Evolutionary conservation across 2,113 vertebrate genomes (phyloP).

Genomic region (Camelus bactrianus): DNA sequence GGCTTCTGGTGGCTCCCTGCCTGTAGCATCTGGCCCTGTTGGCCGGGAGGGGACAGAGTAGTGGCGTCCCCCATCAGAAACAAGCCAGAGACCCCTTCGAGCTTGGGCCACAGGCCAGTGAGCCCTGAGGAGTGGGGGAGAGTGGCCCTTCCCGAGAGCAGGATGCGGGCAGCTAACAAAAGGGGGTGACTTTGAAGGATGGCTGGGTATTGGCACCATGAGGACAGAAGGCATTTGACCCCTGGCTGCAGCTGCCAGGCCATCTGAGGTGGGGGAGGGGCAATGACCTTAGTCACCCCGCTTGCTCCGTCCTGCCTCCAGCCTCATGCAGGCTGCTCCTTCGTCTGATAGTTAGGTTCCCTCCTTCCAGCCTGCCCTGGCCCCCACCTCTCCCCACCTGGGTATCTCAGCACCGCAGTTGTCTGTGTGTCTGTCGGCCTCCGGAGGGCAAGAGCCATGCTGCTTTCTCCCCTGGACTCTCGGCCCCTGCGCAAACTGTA

Average conservation of each 20-base stretch:
- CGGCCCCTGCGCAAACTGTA: not conserved
- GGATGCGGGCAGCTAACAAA: not conserved
- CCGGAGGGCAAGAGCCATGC: not conserved
- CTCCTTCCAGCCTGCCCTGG: not conserved
- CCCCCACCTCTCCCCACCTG: not conserved
- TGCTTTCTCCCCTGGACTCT: not conserved
- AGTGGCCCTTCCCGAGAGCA: not conserved
- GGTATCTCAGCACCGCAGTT: not conserved
- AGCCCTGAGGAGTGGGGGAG: not conserved
- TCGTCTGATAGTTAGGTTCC: not conserved
- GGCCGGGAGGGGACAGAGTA: not conserved
- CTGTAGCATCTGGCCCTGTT: not conserved
- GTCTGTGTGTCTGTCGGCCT: not conserved
- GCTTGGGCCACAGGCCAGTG: not conserved
- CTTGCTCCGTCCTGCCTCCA: not conserved
- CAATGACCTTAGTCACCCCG: no score
- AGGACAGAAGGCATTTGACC: not conserved
- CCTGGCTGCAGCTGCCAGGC: not conserved
- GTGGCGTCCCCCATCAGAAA: not conserved
- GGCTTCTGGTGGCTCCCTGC: not conserved
- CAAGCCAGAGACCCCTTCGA: not conserved
- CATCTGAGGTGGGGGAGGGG: not conserved
- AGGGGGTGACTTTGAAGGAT: not conserved
- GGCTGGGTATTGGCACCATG: not conserved
- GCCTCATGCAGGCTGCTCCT: not conserved